These are phyloP conservation scores for Cervus canadensis DNA, from an alignment of 2,113 vertebrate genomes.

Conservation along the genomic window DNA sequence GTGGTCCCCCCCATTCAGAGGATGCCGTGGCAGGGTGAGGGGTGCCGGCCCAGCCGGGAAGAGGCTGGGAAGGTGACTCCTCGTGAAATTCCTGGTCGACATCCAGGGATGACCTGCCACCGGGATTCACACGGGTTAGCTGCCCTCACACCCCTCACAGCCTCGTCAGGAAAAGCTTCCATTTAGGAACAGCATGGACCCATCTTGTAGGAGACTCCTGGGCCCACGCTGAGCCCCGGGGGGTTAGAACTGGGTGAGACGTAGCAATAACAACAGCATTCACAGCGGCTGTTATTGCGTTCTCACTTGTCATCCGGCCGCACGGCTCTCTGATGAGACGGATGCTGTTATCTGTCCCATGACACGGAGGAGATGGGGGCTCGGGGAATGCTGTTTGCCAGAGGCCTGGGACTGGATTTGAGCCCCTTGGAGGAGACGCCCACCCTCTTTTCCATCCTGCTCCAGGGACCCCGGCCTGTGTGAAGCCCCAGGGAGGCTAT, in stretches of 20 bases:
- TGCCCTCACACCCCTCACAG: fast-evolving
- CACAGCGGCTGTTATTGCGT: fast-evolving
- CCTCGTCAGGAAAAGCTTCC: not conserved
- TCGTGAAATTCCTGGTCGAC: not conserved
- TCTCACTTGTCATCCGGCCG: fast-evolving
- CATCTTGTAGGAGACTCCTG: not conserved
- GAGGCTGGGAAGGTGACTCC: not conserved
- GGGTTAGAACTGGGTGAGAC: not conserved
- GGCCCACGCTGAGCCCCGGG: fast-evolving
- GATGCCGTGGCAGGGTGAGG: not conserved
- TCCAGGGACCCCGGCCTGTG: not conserved
- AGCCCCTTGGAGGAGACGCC: not conserved
- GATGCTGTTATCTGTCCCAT: not conserved
- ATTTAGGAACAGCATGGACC: fast-evolving
- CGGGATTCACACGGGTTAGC: fast-evolving
- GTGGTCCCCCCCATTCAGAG: fast-evolving
- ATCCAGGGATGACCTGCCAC: not conserved
- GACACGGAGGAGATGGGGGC: not conserved
- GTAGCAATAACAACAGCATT: fast-evolving
- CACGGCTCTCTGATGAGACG: not conserved
- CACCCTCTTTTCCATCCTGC: not conserved
- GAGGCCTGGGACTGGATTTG: not conserved
- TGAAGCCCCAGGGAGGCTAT: not conserved
- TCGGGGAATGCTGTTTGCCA: not conserved
- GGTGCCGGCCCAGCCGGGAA: fast-evolving